Percentiles rank a stretch among this genome's conserved stretches.
phyloP scores from a whole-genome alignment of 2,888 invertebrate species.

The Acrobasis suavella region DNA sequence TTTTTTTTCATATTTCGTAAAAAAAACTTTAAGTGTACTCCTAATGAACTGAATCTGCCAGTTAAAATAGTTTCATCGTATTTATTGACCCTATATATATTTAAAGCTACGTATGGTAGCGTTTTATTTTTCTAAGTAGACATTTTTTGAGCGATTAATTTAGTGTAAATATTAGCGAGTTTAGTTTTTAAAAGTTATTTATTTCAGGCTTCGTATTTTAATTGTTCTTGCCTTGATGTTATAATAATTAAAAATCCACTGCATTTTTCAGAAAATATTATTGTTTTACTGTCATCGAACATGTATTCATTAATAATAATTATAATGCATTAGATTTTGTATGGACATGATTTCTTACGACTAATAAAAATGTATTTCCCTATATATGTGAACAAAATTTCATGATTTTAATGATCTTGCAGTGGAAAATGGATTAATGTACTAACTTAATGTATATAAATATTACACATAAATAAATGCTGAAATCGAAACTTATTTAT shows the following conservation, averaged over 20 bases:
- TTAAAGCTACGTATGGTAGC: slow-evolving; percentile 38
- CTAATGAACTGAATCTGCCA: too few species aligned
- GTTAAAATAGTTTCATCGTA: too few species aligned
- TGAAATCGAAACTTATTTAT: not conserved
- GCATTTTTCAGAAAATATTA: not conserved
- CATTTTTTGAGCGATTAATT: slow-evolving; percentile 37
- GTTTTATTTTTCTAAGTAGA: slow-evolving; percentile 50
- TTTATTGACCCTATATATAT: slow-evolving; percentile 31
- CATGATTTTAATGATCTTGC: slow-evolving; percentile 1
- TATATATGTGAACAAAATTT: slow-evolving; percentile 3
- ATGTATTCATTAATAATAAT: slow-evolving; percentile 1
- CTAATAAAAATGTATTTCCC: not conserved
- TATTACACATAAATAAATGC: not conserved
- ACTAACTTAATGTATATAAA: slow-evolving; percentile 21
- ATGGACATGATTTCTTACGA: not conserved
- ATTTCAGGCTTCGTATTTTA: slow-evolving; percentile 30
- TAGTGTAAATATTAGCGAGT: slow-evolving; percentile 36
- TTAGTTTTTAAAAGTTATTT: slow-evolving; percentile 37
- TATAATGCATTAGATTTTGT: not conserved
- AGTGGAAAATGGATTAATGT: slow-evolving; percentile 1
- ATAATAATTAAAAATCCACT: not conserved
- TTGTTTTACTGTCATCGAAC: slow-evolving; percentile 2
- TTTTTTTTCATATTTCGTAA: too few species aligned
- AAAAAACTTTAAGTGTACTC: too few species aligned
- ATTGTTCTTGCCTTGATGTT: slow-evolving; percentile 29